Conservation (phyloP, 2,113 vertebrate genomes). For the Lasiurus cinereus region DNA sequence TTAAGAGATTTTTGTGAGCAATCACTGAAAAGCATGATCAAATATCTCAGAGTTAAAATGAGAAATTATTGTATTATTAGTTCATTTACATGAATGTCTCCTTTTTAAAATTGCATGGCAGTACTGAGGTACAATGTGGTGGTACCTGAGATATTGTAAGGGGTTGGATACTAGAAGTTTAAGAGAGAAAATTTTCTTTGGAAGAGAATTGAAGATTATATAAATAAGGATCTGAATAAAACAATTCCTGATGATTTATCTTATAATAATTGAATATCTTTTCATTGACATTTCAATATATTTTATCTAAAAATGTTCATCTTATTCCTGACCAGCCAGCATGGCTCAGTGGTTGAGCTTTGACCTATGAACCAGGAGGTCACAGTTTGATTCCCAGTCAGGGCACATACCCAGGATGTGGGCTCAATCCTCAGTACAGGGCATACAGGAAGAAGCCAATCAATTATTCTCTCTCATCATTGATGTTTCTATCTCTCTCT, state of each 20-base stretch:
- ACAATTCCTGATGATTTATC: not conserved
- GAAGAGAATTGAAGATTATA: not conserved
- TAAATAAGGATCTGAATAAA: not conserved
- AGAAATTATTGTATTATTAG: not conserved
- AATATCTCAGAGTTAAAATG: not conserved
- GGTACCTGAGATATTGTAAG: not conserved
- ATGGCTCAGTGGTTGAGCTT: too few species aligned
- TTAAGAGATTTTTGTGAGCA: not conserved
- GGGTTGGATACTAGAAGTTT: not conserved
- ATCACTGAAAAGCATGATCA: not conserved
- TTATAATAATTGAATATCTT: not conserved
- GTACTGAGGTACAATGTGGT: not conserved
- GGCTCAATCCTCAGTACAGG: too few species aligned
- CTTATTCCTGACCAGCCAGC: not conserved
- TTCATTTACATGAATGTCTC: not conserved
- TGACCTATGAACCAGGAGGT: too few species aligned
- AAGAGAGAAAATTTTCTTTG: not conserved
- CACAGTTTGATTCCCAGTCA: too few species aligned
- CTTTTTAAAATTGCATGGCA: not conserved
- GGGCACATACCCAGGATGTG: too few species aligned
- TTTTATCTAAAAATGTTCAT: constrained; percentile 35
- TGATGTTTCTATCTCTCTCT: too few species aligned
- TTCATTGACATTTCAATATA: constrained; percentile 6
- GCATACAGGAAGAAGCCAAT: too few species aligned
- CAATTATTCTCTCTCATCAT: too few species aligned